These are phyloP conservation scores for Hedya salicella DNA, from an alignment of 2,888 invertebrate species.

Conservation along the genomic window DNA sequence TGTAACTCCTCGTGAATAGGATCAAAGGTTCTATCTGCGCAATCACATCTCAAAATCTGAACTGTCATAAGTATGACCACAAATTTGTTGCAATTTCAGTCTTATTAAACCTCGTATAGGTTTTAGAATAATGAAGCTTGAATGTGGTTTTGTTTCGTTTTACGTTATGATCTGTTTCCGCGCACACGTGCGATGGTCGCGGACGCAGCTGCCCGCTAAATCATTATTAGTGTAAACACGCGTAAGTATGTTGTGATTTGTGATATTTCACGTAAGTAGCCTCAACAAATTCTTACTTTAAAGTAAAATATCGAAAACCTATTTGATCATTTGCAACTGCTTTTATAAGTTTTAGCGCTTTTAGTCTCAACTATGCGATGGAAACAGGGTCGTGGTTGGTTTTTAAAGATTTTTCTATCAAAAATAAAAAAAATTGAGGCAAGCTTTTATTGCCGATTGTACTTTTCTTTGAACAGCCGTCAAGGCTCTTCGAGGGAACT, in stretches of 20 bases:
- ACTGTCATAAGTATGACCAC: neutral
- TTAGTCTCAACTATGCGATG: too few species aligned
- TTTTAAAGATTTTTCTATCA: too few species aligned
- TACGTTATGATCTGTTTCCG: constrained; percentile 1
- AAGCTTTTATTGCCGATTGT: too few species aligned
- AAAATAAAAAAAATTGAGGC: too few species aligned
- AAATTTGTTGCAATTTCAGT: neutral
- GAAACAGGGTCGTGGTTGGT: too few species aligned
- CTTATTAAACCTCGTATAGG: neutral
- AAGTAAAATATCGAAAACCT: constrained; percentile 1
- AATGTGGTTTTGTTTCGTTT: neutral
- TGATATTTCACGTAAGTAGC: constrained; percentile 59
- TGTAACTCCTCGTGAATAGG: constrained; percentile 10
- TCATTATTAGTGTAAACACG: constrained; percentile 29
- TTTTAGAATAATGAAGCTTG: neutral
- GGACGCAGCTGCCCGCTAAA: constrained; percentile 25
- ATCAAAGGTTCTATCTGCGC: constrained; percentile 15
- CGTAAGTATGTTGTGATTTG: constrained; percentile 48
- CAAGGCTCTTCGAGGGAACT: too few species aligned
- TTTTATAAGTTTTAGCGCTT: too few species aligned
- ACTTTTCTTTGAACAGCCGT: too few species aligned
- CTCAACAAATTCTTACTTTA: constrained; percentile 14
- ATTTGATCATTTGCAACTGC: constrained; percentile 2
- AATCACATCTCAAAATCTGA: neutral
- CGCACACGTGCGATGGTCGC: constrained; percentile 23